Evolutionary conservation across 2,888 invertebrate genomes (phyloP).

Genomic region (Eurois occulta): DNA sequence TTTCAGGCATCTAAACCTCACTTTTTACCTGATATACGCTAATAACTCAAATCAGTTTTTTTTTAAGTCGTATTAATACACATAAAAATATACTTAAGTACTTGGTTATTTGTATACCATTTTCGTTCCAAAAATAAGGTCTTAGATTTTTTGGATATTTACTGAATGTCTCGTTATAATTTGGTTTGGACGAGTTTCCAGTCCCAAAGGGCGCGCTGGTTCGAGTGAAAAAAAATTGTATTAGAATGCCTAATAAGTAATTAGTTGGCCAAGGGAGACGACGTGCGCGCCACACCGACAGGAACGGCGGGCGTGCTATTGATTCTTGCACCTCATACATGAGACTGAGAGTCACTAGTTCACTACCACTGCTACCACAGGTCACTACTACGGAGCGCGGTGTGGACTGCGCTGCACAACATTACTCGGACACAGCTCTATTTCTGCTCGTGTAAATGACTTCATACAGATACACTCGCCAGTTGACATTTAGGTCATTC

Average conservation of each 20-base stretch:
- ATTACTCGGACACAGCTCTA: slow-evolving; percentile 68
- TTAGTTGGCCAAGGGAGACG: slow-evolving; percentile 16
- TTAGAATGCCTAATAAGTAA: slow-evolving; percentile 35
- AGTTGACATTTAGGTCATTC: slow-evolving; percentile 85
- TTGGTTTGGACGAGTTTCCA: background rate
- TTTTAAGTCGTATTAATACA: slow-evolving; percentile 1
- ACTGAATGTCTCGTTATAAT: background rate
- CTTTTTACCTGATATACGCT: slow-evolving; percentile 27
- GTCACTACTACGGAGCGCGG: slow-evolving; percentile 41
- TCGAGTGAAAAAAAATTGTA: background rate
- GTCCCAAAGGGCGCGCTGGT: background rate
- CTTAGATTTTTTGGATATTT: background rate
- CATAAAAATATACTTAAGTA: background rate
- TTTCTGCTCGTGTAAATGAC: slow-evolving; percentile 85
- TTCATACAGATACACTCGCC: slow-evolving; percentile 76
- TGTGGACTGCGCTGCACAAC: slow-evolving; percentile 24
- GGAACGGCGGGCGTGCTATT: background rate
- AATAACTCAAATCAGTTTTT: slow-evolving; percentile 31
- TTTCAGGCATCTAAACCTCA: background rate
- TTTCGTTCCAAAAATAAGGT: slow-evolving; percentile 26
- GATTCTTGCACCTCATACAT: slow-evolving; percentile 11
- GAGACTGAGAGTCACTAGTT: too few species aligned
- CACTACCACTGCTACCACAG: too few species aligned
- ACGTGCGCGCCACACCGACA: background rate
- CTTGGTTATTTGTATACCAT: slow-evolving; percentile 14